Conservation (phyloP, 2,113 vertebrate species). For the Atlantisia rogersi region DNA sequence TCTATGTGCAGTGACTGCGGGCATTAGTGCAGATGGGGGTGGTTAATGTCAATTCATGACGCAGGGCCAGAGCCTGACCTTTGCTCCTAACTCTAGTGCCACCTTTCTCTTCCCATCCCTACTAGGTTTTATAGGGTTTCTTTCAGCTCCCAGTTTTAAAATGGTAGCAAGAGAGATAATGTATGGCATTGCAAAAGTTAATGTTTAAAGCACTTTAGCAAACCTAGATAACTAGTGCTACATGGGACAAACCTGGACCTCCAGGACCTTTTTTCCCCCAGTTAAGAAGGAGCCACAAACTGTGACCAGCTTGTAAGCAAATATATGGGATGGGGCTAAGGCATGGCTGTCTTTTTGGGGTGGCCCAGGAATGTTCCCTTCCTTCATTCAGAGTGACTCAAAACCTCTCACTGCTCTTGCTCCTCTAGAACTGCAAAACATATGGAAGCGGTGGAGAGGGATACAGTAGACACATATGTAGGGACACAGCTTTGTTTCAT, state of each 20-base stretch:
- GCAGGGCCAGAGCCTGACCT: not conserved
- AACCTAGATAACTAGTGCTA: not conserved
- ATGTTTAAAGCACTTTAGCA: not conserved
- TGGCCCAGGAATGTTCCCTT: not conserved
- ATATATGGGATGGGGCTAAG: not conserved
- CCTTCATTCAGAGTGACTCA: not conserved
- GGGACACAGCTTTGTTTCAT: not conserved
- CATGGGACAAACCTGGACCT: not conserved
- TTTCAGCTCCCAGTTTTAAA: not conserved
- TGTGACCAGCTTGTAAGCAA: not conserved
- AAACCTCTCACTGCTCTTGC: not conserved
- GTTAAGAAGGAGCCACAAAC: not conserved
- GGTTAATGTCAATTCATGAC: not conserved
- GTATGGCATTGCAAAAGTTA: not conserved
- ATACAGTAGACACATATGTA: not conserved
- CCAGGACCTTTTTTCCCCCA: not conserved
- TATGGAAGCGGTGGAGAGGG: not conserved
- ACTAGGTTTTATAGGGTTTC: not conserved
- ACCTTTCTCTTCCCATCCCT: not conserved
- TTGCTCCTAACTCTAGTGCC: not conserved
- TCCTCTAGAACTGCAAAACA: not conserved
- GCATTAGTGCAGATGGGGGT: not conserved
- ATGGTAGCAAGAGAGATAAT: not conserved
- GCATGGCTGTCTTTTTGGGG: not conserved
- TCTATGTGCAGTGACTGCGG: not conserved